Evolutionary conservation across 2,797 vertebrate species (phyloP).

Genomic region (Hemitrygon akajei): DNA sequence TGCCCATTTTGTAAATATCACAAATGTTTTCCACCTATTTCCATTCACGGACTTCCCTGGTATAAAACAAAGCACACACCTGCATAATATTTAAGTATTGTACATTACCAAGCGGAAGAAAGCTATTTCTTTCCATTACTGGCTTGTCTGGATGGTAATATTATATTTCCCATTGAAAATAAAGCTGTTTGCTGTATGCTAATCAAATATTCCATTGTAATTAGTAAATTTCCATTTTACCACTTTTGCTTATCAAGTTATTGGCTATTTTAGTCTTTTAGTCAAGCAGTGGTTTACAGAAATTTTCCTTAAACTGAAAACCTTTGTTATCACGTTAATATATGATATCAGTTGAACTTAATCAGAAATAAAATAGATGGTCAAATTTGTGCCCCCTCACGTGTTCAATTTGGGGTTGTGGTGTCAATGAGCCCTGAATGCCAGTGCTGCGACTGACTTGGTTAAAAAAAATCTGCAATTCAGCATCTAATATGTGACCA

Average conservation of each 20-base stretch:
- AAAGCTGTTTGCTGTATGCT: background rate
- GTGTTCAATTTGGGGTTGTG: too few species aligned
- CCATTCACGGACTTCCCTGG: too few species aligned
- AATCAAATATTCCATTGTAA: background rate
- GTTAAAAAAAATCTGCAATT: background rate
- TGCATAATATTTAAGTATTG: background rate
- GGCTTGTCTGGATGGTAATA: background rate
- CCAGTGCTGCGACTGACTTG: too few species aligned
- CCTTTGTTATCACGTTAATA: background rate
- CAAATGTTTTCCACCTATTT: too few species aligned
- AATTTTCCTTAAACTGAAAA: background rate
- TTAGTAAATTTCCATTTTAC: background rate
- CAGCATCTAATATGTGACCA: background rate
- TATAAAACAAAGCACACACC: background rate
- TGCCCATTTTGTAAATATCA: too few species aligned
- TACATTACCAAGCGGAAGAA: background rate
- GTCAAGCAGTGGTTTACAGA: background rate
- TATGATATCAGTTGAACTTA: background rate
- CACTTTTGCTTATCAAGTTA: background rate
- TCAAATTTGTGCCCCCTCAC: background rate
- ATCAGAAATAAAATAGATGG: background rate
- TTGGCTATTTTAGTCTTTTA: background rate
- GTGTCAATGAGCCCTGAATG: background rate
- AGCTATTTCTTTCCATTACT: background rate
- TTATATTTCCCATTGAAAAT: background rate